Conservation (phyloP, 2,888 invertebrate genomes). For the Dicranocentrus wangi region DNA sequence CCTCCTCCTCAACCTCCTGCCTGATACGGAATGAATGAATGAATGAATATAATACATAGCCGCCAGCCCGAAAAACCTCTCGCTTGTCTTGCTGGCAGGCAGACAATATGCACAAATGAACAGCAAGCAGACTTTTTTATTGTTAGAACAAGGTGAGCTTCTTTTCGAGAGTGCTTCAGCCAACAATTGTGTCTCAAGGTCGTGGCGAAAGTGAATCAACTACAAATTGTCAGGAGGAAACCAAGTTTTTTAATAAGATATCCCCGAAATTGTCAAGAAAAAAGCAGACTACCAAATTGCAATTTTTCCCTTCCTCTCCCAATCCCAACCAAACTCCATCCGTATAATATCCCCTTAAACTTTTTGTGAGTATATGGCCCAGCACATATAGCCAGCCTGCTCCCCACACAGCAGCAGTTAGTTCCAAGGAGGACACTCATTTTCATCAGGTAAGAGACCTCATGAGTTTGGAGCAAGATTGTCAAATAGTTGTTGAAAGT, state of each 20-base stretch:
- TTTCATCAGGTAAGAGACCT: constrained; percentile 2
- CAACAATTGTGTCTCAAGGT: no score
- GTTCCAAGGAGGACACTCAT: neutral
- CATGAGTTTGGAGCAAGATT: neutral
- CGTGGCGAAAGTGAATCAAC: no score
- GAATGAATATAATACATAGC: no score
- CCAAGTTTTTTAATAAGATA: neutral
- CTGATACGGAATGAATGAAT: no score
- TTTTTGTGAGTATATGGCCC: neutral
- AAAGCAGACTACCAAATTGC: neutral
- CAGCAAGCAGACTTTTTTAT: neutral
- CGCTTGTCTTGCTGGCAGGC: no score
- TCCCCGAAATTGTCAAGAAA: neutral
- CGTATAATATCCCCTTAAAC: no score
- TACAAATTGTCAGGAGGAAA: neutral
- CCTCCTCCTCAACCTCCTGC: no score
- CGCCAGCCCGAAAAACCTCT: no score
- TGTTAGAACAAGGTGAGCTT: neutral
- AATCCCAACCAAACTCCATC: no score
- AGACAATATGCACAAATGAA: no score
- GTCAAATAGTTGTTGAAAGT: constrained; percentile 6
- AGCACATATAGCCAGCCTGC: neutral
- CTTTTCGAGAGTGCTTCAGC: neutral
- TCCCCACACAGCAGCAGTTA: neutral
- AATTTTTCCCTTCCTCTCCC: neutral